Base-by-base conservation (phyloP, 2,797 vertebrate genomes). In the Mycteria americana region DNA sequence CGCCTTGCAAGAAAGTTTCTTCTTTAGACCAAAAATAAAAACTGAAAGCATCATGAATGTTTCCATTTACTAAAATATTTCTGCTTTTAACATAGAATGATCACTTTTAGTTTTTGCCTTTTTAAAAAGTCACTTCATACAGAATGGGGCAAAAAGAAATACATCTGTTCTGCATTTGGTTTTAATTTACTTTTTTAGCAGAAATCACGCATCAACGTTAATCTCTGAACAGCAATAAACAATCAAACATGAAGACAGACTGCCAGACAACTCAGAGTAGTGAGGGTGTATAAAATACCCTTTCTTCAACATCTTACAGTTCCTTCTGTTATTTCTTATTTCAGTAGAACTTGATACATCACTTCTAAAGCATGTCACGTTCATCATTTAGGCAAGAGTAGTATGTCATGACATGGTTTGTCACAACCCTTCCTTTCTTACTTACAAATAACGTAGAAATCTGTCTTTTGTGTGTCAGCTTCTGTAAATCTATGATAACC, bases 161-260 rank as follows among this genome's bases (percentile, higher is more conserved):
- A 73, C 43, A 73, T 85, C 50, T 93, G 75, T 76, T 82, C 35
- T 59, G 37, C 53, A 45, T 85, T 88, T 85, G 53, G 17, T 72
- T 95, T 93, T 83, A 77, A 65, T 85, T 70, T 85, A 70, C 53
- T 62, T 62, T 81, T 84, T 90, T 84, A 69, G 28, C 51, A 93
- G 73, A 84, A 94, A 70, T 83, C 41, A 24, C 8, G 2, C 57
- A 83, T 78, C 48, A 75, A 25, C 28, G 0, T 64, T 80, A 68
- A 92, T 77, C 41, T 92, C 14, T 17, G 81, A 68, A 64, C 48
- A 88, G 53, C 43, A 78, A 24, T 72, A 91, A 95, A 57, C 64
- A 88, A 43, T 91, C 56, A 89, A 86, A 45, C 16, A 25, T 45
- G 57, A 84, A 72, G 73, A 84, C 28, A 86, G 62, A 30, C 60